Evolutionary conservation across 2,888 invertebrate genomes (phyloP).

Genomic region (Nephrotoma appendiculata): DNA sequence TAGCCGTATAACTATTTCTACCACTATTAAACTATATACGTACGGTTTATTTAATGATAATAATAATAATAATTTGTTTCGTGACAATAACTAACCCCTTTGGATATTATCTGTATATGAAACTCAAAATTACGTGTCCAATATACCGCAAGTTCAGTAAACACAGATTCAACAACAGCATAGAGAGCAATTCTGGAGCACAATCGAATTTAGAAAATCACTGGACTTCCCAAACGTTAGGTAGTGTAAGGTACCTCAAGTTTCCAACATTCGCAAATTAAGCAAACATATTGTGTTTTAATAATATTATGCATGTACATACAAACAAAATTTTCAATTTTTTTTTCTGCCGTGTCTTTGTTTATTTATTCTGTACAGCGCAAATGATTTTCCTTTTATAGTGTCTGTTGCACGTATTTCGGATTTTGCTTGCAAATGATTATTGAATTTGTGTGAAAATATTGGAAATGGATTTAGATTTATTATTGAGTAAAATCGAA

Average conservation of each 20-base stretch:
- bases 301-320: background rate
- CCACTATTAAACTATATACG: background rate
- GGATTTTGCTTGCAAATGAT: slow-evolving; percentile 19
- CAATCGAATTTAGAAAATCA: no score
- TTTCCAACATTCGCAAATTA: background rate
- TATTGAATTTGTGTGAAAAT: slow-evolving; percentile 4
- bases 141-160: slow-evolving; percentile 6
- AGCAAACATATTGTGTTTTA: background rate
- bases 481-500: background rate
- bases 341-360: background rate
- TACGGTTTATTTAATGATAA: background rate
- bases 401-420: slow-evolving; percentile 17
- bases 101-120: slow-evolving; percentile 17
- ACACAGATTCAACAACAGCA: no score
- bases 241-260: background rate
- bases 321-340: background rate
- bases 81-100: slow-evolving; percentile 19
- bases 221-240: no score
- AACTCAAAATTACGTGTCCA: slow-evolving; percentile 18
- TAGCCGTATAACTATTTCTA: background rate
- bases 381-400: slow-evolving; percentile 12
- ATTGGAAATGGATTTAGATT: slow-evolving; percentile 1
- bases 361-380: slow-evolving; percentile 5
- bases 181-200: no score
- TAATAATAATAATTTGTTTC: slow-evolving; percentile 9